phyloP scores from a whole-genome alignment of 2,888 invertebrate species.

The Resseliella maxima region DNA sequence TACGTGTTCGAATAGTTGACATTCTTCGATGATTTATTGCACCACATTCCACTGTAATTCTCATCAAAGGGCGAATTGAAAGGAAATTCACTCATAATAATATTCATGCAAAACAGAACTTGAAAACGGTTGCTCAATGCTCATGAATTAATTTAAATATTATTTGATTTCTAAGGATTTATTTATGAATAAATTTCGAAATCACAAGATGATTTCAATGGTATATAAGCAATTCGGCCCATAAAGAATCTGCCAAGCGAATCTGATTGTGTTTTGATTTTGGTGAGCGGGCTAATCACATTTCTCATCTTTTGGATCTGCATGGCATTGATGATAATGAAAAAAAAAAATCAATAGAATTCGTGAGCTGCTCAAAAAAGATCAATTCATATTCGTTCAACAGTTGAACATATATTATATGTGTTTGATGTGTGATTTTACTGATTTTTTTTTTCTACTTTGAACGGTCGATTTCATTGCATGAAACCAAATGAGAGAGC shows the following conservation, averaged over 20 bases:
- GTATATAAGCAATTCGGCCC: not conserved
- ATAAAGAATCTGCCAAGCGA: conserved; percentile 32
- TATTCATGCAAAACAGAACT: not conserved
- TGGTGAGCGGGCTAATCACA: not conserved
- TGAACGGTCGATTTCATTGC: conserved; percentile 11
- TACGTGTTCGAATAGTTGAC: conserved; percentile 33
- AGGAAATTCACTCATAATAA: conserved; percentile 28
- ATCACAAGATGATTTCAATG: not conserved
- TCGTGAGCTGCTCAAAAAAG: not conserved
- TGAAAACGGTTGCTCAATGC: not conserved
- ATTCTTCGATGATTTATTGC: conserved; percentile 19
- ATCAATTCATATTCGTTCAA: conserved; percentile 4
- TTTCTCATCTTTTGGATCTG: not conserved
- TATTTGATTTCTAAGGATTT: conserved; percentile 40
- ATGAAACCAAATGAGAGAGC: not conserved
- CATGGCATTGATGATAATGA: not conserved
- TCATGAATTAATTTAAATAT: conserved; percentile 51
- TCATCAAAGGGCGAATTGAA: not conserved
- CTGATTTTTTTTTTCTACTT: not conserved
- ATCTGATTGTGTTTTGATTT: not conserved
- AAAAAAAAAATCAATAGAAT: not conserved
- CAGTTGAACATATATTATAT: not conserved
- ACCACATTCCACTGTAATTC: not conserved
- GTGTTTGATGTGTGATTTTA: not conserved
- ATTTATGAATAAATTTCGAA: not conserved